These are phyloP conservation scores for Myxocyprinus asiaticus DNA, from an alignment of 2,113 vertebrate genomes.

Conservation along the genomic window DNA sequence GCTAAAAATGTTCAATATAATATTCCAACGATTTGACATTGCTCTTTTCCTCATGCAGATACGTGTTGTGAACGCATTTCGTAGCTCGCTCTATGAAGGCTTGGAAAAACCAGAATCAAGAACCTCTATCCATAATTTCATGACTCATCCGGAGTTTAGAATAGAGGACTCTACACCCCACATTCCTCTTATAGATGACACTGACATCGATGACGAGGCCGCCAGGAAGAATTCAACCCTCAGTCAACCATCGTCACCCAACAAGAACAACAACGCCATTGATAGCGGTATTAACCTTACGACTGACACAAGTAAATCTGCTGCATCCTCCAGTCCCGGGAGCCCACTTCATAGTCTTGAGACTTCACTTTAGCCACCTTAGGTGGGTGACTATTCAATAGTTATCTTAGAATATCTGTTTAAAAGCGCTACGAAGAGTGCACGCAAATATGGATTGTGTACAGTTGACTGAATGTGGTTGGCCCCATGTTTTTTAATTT, in stretches of 20 bases:
- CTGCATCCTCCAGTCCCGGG: conserved; percentile 95
- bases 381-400: conserved; percentile 47
- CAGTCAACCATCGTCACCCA: conserved; percentile 88
- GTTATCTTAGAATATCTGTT: conserved; percentile 43
- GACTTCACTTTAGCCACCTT: conserved; percentile 94
- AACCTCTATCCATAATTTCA: conserved; percentile 99
- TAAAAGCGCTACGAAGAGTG: conserved; percentile 68
- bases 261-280: conserved; percentile 99
- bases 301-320: conserved; percentile 97
- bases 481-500: conserved; percentile 66
- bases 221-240: conserved; percentile 88
- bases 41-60: conserved; percentile 78
- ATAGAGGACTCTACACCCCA: conserved; percentile 97
- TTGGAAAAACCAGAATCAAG: conserved; percentile 99
- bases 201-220: conserved; percentile 83
- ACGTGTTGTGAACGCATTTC: conserved; percentile 99
- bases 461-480: conserved; percentile 82
- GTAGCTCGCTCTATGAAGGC: conserved; percentile 99
- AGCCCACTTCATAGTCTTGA: conserved; percentile 99
- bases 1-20: not conserved
- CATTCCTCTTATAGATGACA: conserved; percentile 97
- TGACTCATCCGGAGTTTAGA: conserved; percentile 99
- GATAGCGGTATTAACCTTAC: conserved; percentile 98
- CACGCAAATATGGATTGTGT: conserved; percentile 60
- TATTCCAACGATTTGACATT: not conserved